Conservation (phyloP, 92 coral and sea anemone species). For the Parazoanthus atlanticus region DNA sequence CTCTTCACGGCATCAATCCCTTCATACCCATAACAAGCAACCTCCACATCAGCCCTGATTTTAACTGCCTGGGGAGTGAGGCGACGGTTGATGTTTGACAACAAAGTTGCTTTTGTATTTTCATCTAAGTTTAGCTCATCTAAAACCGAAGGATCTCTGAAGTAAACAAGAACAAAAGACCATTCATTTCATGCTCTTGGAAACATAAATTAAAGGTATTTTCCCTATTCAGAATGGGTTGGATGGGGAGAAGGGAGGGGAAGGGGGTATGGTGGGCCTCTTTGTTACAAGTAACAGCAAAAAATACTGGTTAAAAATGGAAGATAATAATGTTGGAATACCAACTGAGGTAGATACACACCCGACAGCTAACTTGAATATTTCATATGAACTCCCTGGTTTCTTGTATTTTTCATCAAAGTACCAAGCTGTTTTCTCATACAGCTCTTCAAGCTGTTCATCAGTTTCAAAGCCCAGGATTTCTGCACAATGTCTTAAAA, state of each 20-base stretch:
- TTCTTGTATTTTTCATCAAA: conserved; percentile 88
- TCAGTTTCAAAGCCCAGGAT: conserved; percentile 92
- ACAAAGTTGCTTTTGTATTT: conserved; percentile 77
- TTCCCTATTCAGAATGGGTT: too few species aligned
- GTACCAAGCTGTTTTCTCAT: conserved; percentile 93
- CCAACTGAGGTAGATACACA: conserved; percentile 35
- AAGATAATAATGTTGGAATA: too few species aligned
- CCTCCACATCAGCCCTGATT: conserved; percentile 96
- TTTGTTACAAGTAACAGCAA: too few species aligned
- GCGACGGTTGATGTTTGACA: conserved; percentile 86
- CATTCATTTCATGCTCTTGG: too few species aligned
- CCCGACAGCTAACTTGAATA: conserved; percentile 94
- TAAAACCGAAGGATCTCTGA: conserved; percentile 84
- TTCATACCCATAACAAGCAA: conserved; percentile 95
- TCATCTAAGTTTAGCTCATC: conserved; percentile 94
- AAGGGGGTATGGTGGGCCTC: too few species aligned
- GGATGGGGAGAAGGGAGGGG: too few species aligned
- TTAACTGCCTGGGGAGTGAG: conserved; percentile 99
- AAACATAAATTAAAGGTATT: too few species aligned
- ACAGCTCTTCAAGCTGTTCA: conserved; percentile 86
- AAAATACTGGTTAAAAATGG: too few species aligned
- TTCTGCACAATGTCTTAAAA: conserved; percentile 96
- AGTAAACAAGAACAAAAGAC: neutral
- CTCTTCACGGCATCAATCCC: conserved; percentile 97
- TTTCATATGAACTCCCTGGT: conserved; percentile 92